Conservation (phyloP, 2,888 invertebrate species). For the Metacarcinus magister region DNA sequence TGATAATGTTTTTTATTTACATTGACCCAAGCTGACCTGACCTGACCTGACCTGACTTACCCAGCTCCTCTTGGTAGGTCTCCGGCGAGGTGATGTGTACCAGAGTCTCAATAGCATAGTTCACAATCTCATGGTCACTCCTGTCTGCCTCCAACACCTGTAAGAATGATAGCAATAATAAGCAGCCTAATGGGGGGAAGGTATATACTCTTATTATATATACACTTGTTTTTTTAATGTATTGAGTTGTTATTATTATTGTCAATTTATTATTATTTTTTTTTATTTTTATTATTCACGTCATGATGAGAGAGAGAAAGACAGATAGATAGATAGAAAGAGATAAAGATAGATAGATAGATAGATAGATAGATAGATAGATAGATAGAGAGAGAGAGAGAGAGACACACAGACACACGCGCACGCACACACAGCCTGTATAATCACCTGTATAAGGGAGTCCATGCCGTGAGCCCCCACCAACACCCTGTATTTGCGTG, state of each 20-base stretch:
- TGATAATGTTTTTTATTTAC: too few species aligned
- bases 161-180: conserved; percentile 81
- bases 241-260: too few species aligned
- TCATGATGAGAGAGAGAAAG: too few species aligned
- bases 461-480: conserved; percentile 97
- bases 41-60: conserved; percentile 62
- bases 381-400: not conserved
- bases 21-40: too few species aligned
- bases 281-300: too few species aligned
- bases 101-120: conserved; percentile 95
- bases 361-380: too few species aligned
- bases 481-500: conserved; percentile 96
- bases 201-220: not conserved
- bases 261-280: too few species aligned
- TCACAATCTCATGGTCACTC: conserved; percentile 95
- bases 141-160: conserved; percentile 94
- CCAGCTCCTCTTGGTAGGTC: conserved; percentile 92
- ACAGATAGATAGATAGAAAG: too few species aligned
- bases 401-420: not conserved
- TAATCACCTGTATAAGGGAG: conserved; percentile 86
- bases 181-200: not conserved
- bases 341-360: too few species aligned
- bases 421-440: not conserved
- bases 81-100: conserved; percentile 94
- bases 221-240: not conserved